phyloP scores from a whole-genome alignment of 2,797 vertebrate species.

The Aselliscus stoliczkanus region DNA sequence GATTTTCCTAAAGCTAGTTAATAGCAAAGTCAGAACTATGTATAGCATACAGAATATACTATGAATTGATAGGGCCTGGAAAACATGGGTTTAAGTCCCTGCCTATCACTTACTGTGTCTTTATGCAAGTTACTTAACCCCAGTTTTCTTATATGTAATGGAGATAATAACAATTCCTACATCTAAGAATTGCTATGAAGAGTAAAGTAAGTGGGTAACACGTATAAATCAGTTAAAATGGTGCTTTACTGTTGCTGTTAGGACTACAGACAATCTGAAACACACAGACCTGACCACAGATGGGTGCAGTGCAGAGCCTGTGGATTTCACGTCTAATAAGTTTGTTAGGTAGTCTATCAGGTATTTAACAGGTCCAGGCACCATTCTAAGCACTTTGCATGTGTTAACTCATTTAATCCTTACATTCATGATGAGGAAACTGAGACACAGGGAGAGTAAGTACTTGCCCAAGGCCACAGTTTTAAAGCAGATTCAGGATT shows the following conservation, averaged over 20 bases:
- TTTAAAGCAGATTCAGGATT: slow-evolving; percentile 19
- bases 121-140: background rate
- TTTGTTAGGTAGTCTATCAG: background rate
- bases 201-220: slow-evolving; percentile 1
- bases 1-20: slow-evolving; percentile 17
- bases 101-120: background rate
- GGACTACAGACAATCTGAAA: background rate
- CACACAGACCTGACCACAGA: background rate
- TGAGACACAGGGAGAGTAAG: background rate
- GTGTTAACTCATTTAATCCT: slow-evolving; percentile 12
- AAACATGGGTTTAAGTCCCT: background rate
- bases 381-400: background rate
- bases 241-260: background rate
- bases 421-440: slow-evolving; percentile 22
- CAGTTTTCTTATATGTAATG: background rate
- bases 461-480: background rate
- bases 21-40: slow-evolving; percentile 11
- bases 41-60: background rate
- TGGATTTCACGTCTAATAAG: slow-evolving; percentile 30
- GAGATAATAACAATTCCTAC: background rate
- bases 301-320: background rate
- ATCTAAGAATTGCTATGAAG: slow-evolving; percentile 21
- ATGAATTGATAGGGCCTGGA: background rate
- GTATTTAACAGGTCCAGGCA: slow-evolving; percentile 1
- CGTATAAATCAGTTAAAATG: background rate